Percentiles rank a stretch among this genome's conserved stretches.
Conservation (phyloP, 1,140 invertebrate genomes). For the Drosophila jambulina region DNA sequence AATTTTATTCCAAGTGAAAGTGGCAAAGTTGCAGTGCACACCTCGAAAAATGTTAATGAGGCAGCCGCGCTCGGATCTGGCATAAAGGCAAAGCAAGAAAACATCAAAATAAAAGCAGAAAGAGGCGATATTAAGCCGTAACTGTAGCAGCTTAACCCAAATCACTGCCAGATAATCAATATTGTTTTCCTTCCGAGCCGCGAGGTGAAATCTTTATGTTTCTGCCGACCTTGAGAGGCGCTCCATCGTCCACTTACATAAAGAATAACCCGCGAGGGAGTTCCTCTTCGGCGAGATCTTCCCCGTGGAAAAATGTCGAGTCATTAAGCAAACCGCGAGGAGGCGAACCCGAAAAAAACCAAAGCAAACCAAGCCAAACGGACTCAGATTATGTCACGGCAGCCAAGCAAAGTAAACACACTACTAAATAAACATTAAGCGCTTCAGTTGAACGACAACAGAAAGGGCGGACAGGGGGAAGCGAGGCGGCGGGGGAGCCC, state of each 20-base stretch:
- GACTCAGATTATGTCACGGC: slow-evolving; percentile 65
- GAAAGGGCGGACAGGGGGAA: background rate
- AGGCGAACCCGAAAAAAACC: slow-evolving; percentile 11
- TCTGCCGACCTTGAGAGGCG: slow-evolving; percentile 59
- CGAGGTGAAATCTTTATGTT: slow-evolving; percentile 60
- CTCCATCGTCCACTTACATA: slow-evolving; percentile 21
- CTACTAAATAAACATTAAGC: slow-evolving; percentile 73
- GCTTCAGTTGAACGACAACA: slow-evolving; percentile 63
- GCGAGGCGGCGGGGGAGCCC: background rate
- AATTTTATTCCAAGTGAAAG: slow-evolving; percentile 81
- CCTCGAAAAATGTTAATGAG: slow-evolving; percentile 82
- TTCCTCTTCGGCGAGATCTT: slow-evolving; percentile 20
- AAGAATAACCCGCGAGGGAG: slow-evolving; percentile 50
- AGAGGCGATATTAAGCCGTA: slow-evolving; percentile 43
- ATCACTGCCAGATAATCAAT: slow-evolving; percentile 63
- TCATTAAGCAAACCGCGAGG: slow-evolving; percentile 48
- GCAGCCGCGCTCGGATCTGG: slow-evolving; percentile 52
- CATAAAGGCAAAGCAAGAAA: slow-evolving; percentile 50
- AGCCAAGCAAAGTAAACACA: slow-evolving; percentile 38
- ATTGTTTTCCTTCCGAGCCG: slow-evolving; percentile 16
- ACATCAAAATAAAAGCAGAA: slow-evolving; percentile 28
- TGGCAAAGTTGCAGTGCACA: slow-evolving; percentile 81
- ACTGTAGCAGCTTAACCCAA: slow-evolving; percentile 73
- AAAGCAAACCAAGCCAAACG: slow-evolving; percentile 50
- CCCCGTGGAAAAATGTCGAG: slow-evolving; percentile 40